These are phyloP conservation scores for Lemur catta DNA, from an alignment of 2,797 vertebrate genomes.

Conservation along the genomic window DNA sequence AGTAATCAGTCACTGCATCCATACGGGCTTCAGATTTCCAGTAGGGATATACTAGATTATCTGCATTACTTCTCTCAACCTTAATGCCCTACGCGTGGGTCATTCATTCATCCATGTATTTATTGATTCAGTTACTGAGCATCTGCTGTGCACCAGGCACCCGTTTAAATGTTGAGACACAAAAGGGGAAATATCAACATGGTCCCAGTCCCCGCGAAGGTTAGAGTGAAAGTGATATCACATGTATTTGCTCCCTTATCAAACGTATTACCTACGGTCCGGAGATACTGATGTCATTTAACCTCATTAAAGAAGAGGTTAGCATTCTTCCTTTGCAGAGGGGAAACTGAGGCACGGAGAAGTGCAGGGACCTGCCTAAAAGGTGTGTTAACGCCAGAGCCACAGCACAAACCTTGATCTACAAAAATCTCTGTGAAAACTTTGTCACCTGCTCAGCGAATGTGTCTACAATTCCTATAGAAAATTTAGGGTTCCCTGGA, in stretches of 20 bases:
- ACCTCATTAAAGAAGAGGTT: not conserved
- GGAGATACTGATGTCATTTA: too few relatives aligned
- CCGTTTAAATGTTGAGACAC: not conserved
- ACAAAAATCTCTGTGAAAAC: not conserved
- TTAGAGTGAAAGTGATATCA: not conserved
- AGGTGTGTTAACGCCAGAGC: not conserved
- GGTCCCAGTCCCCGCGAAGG: not conserved
- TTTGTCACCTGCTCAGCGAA: not conserved
- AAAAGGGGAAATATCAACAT: not conserved
- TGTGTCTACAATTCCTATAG: too few relatives aligned
- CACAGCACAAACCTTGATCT: not conserved
- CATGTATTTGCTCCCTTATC: not conserved
- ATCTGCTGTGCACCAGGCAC: too few relatives aligned
- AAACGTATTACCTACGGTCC: not conserved
- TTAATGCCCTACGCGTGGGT: fast-evolving
- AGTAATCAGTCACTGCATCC: not conserved
- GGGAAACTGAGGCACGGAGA: not conserved
- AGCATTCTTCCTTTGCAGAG: not conserved
- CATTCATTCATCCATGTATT: too few relatives aligned
- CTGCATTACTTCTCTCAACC: not conserved
- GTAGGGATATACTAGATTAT: not conserved
- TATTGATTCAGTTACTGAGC: not conserved
- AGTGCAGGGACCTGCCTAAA: not conserved
- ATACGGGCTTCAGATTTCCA: not conserved
- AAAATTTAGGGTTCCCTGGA: not conserved